Evolutionary conservation across 2,113 vertebrate genomes (phyloP).

Genomic region (Leptobrachium leishanense): DNA sequence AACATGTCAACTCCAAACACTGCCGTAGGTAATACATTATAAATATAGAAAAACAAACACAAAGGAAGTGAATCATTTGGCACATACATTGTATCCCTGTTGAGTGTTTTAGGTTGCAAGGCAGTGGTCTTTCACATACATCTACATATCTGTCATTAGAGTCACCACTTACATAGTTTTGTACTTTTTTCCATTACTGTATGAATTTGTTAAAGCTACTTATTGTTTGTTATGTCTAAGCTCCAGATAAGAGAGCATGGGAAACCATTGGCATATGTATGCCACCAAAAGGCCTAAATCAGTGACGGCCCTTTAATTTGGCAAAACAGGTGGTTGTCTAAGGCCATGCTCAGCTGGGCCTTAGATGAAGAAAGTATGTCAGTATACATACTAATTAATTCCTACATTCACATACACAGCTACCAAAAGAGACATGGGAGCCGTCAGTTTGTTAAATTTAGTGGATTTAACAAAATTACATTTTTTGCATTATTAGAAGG

Average conservation of each 20-base stretch:
- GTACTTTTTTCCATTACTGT: not conserved
- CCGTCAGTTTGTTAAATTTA: no score
- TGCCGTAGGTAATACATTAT: not conserved
- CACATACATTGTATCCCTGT: constrained; percentile 58
- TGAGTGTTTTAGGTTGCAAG: constrained; percentile 40
- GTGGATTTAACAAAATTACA: no score
- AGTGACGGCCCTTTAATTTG: no score
- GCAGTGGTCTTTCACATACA: not conserved
- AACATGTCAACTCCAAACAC: constrained; percentile 1
- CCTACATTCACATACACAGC: no score
- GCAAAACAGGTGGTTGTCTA: no score
- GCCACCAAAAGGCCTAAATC: constrained; percentile 41
- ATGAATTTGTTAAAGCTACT: not conserved
- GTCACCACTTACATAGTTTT: not conserved
- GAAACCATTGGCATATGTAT: constrained; percentile 40
- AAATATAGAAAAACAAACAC: constrained; percentile 51
- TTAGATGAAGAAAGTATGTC: no score
- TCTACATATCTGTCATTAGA: no score
- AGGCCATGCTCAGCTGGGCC: no score
- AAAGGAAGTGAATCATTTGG: constrained; percentile 58
- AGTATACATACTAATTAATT: no score
- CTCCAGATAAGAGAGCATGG: not conserved
- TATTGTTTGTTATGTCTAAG: not conserved
- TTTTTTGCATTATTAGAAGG: no score
- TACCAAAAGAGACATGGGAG: no score